Conservation (phyloP, 64 coral and sea anemone species). For the Catalaphyllia jardinei region DNA sequence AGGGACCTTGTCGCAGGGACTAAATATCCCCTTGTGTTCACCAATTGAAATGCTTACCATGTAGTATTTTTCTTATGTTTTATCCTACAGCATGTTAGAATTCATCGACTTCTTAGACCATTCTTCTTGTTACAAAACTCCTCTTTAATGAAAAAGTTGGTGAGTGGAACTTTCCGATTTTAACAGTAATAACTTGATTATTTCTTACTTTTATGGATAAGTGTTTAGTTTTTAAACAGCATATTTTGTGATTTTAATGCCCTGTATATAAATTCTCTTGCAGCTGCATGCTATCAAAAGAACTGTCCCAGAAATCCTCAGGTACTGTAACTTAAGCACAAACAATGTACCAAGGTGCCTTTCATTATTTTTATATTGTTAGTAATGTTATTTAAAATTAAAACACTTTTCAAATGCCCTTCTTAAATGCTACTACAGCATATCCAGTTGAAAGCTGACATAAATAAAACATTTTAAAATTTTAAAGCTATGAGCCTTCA, state of each 20-base stretch:
- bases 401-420: too few species aligned
- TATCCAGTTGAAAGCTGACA: too few species aligned
- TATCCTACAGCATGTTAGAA: constrained; percentile 56
- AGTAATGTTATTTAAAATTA: too few species aligned
- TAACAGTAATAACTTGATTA: background rate
- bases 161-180: constrained; percentile 12
- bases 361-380: too few species aligned
- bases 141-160: constrained; percentile 96
- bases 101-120: constrained; percentile 86
- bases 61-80: background rate
- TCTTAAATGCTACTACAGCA: too few species aligned
- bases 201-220: background rate
- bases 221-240: background rate
- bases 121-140: constrained; percentile 96
- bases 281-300: constrained; percentile 86
- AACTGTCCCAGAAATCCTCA: constrained; percentile 87
- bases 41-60: too few species aligned
- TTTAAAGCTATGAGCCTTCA: too few species aligned
- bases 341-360: too few species aligned
- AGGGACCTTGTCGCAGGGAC: background rate
- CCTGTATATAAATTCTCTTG: background rate
- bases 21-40: too few species aligned
- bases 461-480: too few species aligned
- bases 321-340: constrained; percentile 31
- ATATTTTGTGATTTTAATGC: background rate